Percentiles rank a stretch among this genome's conserved stretches.
Evolutionary conservation across 2,888 invertebrate species (phyloP).

Genomic region (Liopterus haemorrhoidalis): DNA sequence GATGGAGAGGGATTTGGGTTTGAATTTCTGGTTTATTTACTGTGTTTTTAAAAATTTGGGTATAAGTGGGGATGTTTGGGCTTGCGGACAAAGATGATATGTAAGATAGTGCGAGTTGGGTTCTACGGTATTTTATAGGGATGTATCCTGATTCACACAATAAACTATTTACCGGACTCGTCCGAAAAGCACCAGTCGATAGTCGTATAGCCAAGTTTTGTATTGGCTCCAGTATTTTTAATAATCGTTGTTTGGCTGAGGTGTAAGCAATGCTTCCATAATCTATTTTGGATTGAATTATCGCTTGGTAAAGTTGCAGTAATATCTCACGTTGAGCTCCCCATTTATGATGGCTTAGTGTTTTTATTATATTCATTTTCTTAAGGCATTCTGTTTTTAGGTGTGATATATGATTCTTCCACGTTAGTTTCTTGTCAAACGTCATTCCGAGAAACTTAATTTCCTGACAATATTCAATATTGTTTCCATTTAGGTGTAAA

Average conservation of each 20-base stretch:
- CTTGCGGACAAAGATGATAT: too few relatives aligned
- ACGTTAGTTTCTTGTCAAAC: slow-evolving; percentile 11
- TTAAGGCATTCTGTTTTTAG: slow-evolving; percentile 13
- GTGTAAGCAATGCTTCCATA: slow-evolving; percentile 29
- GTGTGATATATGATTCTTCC: slow-evolving; percentile 16
- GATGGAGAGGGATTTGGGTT: too few relatives aligned
- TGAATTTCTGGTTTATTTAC: too few relatives aligned
- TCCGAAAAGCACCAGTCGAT: slow-evolving; percentile 24
- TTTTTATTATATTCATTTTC: slow-evolving; percentile 24
- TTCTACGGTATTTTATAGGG: too few relatives aligned
- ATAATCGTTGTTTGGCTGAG: slow-evolving; percentile 17
- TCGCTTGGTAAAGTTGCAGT: slow-evolving; percentile 15
- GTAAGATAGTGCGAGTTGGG: too few relatives aligned
- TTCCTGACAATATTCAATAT: slow-evolving; percentile 16
- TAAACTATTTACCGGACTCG: slow-evolving; percentile 19
- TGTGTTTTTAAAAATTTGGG: too few relatives aligned
- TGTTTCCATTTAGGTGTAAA: slow-evolving; percentile 4
- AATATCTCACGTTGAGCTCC: slow-evolving; percentile 20
- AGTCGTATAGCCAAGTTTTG: slow-evolving; percentile 23
- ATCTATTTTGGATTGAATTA: slow-evolving; percentile 27
- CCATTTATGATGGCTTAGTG: slow-evolving; percentile 20
- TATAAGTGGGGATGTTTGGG: too few relatives aligned
- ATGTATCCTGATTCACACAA: slow-evolving; percentile 14
- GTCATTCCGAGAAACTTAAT: slow-evolving; percentile 19
- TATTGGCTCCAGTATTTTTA: slow-evolving; percentile 20